Evolutionary conservation across 1,140 invertebrate species (phyloP), one percentile per base, ranked within the genome.

Genomic region (Berghia stephanieae): DNA sequence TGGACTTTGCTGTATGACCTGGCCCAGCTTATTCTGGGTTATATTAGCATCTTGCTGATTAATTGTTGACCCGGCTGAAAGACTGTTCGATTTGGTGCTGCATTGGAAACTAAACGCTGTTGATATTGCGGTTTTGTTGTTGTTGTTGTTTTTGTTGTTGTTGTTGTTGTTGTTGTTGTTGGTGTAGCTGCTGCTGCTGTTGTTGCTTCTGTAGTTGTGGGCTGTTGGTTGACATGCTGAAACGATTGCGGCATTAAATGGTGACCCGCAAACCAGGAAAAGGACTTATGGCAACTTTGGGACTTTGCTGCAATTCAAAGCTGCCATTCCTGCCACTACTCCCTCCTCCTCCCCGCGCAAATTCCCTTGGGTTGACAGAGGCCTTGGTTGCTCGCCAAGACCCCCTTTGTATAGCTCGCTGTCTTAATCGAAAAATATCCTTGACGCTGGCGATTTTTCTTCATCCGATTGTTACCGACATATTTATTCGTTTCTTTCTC

Each of bases 381-480:
- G n/a, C 46, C 38, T 49, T 5, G 49, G 13, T 52, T 75, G 75
- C 27, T 72, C 49, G 3, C 78, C 81, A 18, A 82, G 69, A 34
- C 78, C 81, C n/a, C 36, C 84, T 82, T 67, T 85, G 82, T 49
- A 86, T 77, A 24, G 85, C 85, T 57, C 85, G 69, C 66, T 86
- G 85, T 27, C 85, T 73, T 10, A 86, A 75, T 49, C 83, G 73
- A n/a, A n/a, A 27, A 84, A 85, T 40, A 86, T 86, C 60, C 85
- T 78, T 18, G 82, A 83, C 49, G 84, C 83, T 18, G 85, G 84
- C 0, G 84, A 83, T 74, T 79, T 79, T 74, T 87, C 86, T 67
- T 87, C 86, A 63, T 87, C 86, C 42, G 85, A 86, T n/a, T 4
- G 86, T 87, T 24, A 86, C 82, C 21, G 81, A 68, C 16, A 85